These are phyloP conservation scores for Daptonema setosum DNA, from an alignment of 2,888 invertebrate genomes.

Conservation along the genomic window DNA sequence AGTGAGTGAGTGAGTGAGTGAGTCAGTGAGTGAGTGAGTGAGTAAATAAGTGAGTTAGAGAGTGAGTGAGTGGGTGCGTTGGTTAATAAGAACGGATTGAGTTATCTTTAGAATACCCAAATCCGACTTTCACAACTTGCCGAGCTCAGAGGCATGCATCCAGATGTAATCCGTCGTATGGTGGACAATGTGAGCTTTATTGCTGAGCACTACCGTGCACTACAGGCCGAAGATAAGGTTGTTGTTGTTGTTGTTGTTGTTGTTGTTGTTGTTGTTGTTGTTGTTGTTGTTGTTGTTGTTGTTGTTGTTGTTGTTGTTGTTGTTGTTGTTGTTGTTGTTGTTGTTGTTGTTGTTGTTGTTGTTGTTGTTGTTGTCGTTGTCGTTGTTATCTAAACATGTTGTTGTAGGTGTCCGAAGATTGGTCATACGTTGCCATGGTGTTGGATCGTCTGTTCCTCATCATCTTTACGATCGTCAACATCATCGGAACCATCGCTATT, in stretches of 20 bases:
- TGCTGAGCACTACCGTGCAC: constrained; percentile 21
- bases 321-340: constrained; percentile 6
- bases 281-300: constrained; percentile 7
- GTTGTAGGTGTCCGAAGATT: constrained; percentile 24
- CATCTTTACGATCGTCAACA: constrained; percentile 17
- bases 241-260: background rate
- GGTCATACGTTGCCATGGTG: constrained; percentile 25
- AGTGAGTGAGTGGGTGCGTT: too few species aligned
- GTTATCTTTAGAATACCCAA: too few species aligned
- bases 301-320: background rate
- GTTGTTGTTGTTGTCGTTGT: background rate
- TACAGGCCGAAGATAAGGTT: constrained; percentile 22
- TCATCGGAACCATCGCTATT: constrained; percentile 19
- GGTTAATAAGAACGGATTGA: too few species aligned
- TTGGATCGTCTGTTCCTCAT: constrained; percentile 22
- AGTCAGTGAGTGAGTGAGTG: too few species aligned
- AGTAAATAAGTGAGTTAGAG: too few species aligned
- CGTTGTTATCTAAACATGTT: too few species aligned
- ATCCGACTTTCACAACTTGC: constrained; percentile 18
- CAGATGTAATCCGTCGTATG: constrained; percentile 24
- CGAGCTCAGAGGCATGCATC: constrained; percentile 22
- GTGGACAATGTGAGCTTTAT: constrained; percentile 25
- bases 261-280: constrained; percentile 8
- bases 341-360: constrained; percentile 7
- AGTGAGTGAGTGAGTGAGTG: too few species aligned